phyloP scores from a whole-genome alignment of 2,888 invertebrate species.

The Criorhina ranunculi region DNA sequence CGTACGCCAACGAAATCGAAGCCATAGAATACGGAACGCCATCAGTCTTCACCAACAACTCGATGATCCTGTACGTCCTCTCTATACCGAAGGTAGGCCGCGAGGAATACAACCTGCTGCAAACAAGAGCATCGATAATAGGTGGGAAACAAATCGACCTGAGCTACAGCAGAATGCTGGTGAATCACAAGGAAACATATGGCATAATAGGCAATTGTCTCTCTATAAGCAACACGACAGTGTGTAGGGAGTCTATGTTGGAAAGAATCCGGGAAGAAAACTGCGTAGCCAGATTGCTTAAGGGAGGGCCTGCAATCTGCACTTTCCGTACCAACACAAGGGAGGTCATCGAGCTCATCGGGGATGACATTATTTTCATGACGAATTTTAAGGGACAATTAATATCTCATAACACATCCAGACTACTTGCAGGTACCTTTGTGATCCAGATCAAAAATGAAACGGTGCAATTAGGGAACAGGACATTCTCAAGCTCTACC shows the following conservation, averaged over 20 bases:
- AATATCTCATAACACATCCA: background rate
- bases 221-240: background rate
- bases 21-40: background rate
- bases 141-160: too few species aligned
- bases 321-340: too few species aligned
- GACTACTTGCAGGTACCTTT: background rate
- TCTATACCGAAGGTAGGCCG: background rate
- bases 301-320: background rate
- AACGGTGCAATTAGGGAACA: background rate
- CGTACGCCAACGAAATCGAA: background rate
- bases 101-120: background rate
- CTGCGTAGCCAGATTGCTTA: background rate
- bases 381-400: background rate
- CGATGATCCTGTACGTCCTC: background rate
- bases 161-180: too few species aligned
- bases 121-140: too few species aligned
- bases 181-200: background rate
- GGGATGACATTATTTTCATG: background rate
- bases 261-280: background rate
- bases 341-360: background rate
- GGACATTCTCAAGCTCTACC: background rate
- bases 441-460: background rate
- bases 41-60: background rate
- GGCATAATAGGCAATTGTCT: background rate
- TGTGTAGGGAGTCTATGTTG: background rate